Percentiles rank a stretch among this genome's conserved stretches.
Conservation (phyloP, 1,140 invertebrate genomes). For the Drosophila tani region DNA sequence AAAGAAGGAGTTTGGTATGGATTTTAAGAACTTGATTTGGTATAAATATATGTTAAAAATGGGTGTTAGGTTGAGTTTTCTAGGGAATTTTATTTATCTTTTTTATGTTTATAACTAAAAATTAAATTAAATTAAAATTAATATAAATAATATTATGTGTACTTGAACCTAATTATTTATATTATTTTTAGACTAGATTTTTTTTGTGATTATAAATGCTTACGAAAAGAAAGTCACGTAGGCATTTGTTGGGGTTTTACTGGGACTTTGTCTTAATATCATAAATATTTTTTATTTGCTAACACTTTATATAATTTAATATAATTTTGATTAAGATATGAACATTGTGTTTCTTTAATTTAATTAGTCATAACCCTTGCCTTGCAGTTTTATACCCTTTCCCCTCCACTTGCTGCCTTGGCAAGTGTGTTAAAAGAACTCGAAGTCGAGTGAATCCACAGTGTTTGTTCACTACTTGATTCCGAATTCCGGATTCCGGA, state of each 20-base stretch:
- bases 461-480: slow-evolving; percentile 69
- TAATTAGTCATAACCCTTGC: too few relatives aligned
- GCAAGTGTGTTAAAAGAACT: slow-evolving; percentile 35
- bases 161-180: not conserved
- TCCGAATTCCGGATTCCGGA: slow-evolving; percentile 19
- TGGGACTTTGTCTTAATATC: not conserved
- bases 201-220: not conserved
- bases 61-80: not conserved
- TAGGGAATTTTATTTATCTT: rapidly evolving
- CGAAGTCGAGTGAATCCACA: slow-evolving; percentile 46
- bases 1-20: not conserved
- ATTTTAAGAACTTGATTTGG: not conserved
- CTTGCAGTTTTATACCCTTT: not conserved
- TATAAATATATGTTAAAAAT: too few relatives aligned
- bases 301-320: not conserved
- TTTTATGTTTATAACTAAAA: too few relatives aligned
- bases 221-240: not conserved
- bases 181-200: rapidly evolving
- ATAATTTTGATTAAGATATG: too few relatives aligned
- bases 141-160: too few relatives aligned
- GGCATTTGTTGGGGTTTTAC: not conserved
- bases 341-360: too few relatives aligned
- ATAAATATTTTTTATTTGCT: too few relatives aligned
- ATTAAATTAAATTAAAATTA: too few relatives aligned
- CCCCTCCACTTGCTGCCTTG: not conserved